phyloP scores from a whole-genome alignment of 2,888 invertebrate species.

The Sepioteuthis lessoniana region DNA sequence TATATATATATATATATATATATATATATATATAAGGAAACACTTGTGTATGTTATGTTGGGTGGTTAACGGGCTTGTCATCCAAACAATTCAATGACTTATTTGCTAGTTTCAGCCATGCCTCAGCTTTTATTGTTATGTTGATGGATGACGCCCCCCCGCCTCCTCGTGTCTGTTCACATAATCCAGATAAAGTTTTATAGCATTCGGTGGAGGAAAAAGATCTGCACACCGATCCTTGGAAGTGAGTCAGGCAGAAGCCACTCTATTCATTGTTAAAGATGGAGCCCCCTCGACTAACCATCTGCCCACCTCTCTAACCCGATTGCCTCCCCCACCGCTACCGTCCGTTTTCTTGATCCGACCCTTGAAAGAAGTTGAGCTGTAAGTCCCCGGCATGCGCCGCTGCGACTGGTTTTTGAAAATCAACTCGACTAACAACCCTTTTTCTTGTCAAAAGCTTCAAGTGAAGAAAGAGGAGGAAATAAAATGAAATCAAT shows the following conservation, averaged over 20 bases:
- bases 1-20: no score
- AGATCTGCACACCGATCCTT: neutral
- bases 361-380: no score
- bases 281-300: neutral
- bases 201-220: neutral
- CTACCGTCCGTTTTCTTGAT: no score
- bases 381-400: no score
- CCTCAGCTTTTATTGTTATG: conserved; percentile 33
- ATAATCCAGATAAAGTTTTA: conserved; percentile 21
- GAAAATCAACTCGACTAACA: no score
- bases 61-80: neutral
- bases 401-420: no score
- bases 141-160: neutral
- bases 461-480: no score
- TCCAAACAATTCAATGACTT: conserved; percentile 16
- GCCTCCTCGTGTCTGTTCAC: neutral
- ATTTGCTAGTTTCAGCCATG: neutral
- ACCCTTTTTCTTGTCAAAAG: no score
- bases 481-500: no score
- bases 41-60: neutral
- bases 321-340: no score
- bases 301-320: neutral
- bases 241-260: conserved; percentile 11
- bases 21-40: no score
- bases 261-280: neutral